A percentile compares a stretch with the other conserved stretches of the same genome.
phyloP scores from a whole-genome alignment of 2,888 invertebrate genomes.

The Aphrophora alni region DNA sequence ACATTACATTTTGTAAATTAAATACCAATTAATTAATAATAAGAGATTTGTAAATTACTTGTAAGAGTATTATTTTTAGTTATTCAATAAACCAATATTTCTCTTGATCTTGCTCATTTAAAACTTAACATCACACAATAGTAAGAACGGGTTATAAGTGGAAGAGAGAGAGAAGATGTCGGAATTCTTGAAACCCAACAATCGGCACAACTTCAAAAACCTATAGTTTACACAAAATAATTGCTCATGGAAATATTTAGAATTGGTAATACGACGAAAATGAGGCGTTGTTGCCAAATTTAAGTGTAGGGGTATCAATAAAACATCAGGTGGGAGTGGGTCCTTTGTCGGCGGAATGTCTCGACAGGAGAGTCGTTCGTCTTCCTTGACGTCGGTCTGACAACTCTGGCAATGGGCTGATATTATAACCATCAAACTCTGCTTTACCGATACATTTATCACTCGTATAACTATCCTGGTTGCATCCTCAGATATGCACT shows the following conservation, averaged over 20 bases:
- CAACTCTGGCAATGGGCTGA: neutral
- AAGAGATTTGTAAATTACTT: too few relatives aligned
- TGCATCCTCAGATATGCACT: too few relatives aligned
- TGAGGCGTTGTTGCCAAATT: constrained; percentile 39
- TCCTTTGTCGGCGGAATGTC: constrained; percentile 37
- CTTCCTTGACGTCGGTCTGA: neutral
- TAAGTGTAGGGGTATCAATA: constrained; percentile 37
- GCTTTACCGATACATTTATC: neutral
- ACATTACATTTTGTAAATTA: too few relatives aligned
- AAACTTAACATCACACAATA: too few relatives aligned
- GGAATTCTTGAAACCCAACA: neutral
- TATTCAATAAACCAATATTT: too few relatives aligned
- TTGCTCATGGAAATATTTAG: constrained; percentile 32
- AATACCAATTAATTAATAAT: too few relatives aligned
- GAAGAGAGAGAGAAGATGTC: neutral
- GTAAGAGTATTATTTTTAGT: too few relatives aligned
- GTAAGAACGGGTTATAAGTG: neutral
- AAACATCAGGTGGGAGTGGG: constrained; percentile 30
- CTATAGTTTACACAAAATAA: constrained; percentile 19
- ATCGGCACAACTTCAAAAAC: constrained; percentile 2
- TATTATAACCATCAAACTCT: constrained; percentile 2
- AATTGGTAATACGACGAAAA: constrained; percentile 38
- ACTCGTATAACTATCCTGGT: neutral
- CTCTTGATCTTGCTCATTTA: too few relatives aligned
- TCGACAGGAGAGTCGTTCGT: neutral